phyloP scores from a whole-genome alignment of 1,140 invertebrate genomes.

The Kradibia gibbosae region DNA sequence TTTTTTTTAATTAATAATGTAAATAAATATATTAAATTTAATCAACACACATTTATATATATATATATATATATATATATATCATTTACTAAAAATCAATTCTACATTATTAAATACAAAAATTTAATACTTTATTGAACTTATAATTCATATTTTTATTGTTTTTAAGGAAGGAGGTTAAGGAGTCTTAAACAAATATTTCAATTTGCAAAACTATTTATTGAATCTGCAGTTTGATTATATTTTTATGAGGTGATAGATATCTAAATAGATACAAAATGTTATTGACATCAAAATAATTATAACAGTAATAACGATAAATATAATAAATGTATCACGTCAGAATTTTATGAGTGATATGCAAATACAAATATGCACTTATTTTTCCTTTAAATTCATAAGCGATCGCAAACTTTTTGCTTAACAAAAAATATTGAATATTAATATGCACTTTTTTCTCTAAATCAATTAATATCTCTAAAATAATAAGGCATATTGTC shows the following conservation, averaged over 20 bases:
- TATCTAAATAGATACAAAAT: constrained; percentile 57
- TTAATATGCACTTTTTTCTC: background rate
- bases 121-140: no score
- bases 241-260: constrained; percentile 59
- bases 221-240: constrained; percentile 59
- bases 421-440: constrained; percentile 26
- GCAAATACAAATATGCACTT: constrained; percentile 41
- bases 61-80: background rate
- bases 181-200: constrained; percentile 17
- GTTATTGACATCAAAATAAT: constrained; percentile 57
- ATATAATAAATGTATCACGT: constrained; percentile 47
- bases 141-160: background rate
- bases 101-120: no score
- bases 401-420: constrained; percentile 36
- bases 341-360: constrained; percentile 49
- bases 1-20: no score
- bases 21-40: no score
- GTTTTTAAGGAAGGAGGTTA: background rate
- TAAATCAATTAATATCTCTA: constrained; percentile 36
- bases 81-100: no score
- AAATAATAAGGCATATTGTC: constrained; percentile 18
- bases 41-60: background rate
- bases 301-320: constrained; percentile 51
- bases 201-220: constrained; percentile 63
- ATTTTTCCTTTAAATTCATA: constrained; percentile 31